Percentiles rank a stretch among this genome's conserved stretches.
phyloP scores from a whole-genome alignment of 2,888 invertebrate genomes.

The Cerastoderma edule region DNA sequence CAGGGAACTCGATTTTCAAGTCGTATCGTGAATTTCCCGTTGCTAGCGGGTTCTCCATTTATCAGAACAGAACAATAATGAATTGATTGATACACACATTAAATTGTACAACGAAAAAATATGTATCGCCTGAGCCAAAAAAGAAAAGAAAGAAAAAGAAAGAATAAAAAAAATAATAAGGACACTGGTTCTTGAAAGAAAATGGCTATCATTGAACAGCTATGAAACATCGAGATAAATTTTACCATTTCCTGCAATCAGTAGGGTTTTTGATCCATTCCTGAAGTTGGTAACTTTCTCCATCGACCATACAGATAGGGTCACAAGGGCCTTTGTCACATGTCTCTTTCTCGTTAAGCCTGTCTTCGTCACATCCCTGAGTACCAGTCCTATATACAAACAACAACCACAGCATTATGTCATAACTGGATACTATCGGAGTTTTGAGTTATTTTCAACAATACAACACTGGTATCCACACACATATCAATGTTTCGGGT shows the following conservation, averaged over 20 bases:
- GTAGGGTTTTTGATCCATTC: neutral
- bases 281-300: neutral
- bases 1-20: no score
- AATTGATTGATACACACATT: no score
- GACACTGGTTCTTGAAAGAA: no score
- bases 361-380: neutral
- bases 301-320: conserved; percentile 7
- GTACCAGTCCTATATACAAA: neutral
- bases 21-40: no score
- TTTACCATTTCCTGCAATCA: neutral
- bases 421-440: neutral
- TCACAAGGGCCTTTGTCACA: neutral
- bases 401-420: neutral
- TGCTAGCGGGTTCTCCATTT: no score
- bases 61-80: no score
- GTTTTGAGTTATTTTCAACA: neutral
- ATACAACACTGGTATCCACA: neutral
- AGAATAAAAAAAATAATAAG: neutral
- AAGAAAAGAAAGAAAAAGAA: neutral
- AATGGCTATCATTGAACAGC: no score
- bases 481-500: neutral
- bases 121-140: neutral
- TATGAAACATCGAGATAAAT: no score
- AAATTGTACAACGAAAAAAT: neutral
- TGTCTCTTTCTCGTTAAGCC: neutral